Evolutionary conservation across 37 sponge, comb jelly and placozoan species (phyloP).

Genomic region (Mnemiopsis leidyi): DNA sequence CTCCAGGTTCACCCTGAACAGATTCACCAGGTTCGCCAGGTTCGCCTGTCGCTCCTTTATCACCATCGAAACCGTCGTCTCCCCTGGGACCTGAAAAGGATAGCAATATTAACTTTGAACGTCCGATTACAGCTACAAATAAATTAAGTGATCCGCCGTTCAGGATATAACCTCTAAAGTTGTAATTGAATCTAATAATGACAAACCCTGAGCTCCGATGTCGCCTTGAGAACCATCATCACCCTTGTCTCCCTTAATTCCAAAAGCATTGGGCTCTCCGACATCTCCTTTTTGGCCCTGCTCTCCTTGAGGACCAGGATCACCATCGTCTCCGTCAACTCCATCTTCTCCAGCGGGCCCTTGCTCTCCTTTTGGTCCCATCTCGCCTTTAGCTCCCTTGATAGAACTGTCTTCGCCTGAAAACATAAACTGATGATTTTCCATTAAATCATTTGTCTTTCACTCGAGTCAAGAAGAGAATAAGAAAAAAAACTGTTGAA

Average conservation of each 20-base stretch:
- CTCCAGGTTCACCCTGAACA: constrained; percentile 63
- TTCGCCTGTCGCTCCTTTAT: not conserved
- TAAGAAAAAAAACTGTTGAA: too few relatives aligned
- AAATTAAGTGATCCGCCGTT: too few relatives aligned
- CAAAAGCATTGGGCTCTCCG: not conserved
- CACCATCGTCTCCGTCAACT: not conserved
- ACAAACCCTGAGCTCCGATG: not conserved
- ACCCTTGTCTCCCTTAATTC: not conserved
- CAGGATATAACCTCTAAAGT: too few relatives aligned
- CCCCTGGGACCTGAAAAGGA: not conserved
- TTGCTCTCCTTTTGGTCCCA: not conserved
- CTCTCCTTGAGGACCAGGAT: not conserved
- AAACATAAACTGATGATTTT: too few relatives aligned
- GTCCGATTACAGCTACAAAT: too few relatives aligned
- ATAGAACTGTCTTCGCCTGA: not conserved
- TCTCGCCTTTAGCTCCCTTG: not conserved
- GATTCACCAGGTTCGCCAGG: not conserved
- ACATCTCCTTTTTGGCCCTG: not conserved
- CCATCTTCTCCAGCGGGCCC: not conserved
- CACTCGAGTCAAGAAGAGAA: too few relatives aligned
- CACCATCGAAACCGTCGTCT: not conserved
- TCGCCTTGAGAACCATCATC: constrained; percentile 48
- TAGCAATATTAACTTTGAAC: too few relatives aligned
- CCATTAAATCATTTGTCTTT: too few relatives aligned
- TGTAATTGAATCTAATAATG: too few relatives aligned